Percentiles rank a stretch among this genome's conserved stretches.
Evolutionary conservation across 2,113 vertebrate genomes (phyloP).

Genomic region (Baryphthengus martii): DNA sequence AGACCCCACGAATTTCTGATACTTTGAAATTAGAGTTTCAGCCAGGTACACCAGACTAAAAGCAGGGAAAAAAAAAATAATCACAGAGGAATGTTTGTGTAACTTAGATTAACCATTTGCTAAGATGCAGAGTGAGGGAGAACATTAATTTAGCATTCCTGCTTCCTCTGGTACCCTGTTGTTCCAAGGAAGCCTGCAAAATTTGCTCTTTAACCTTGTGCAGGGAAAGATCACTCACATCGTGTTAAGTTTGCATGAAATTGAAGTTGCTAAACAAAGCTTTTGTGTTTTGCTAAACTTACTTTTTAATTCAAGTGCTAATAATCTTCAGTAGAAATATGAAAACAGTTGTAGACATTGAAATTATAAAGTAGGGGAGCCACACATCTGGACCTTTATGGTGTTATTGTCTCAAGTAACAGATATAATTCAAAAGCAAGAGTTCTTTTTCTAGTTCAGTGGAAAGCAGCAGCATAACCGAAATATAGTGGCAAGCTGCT

Average conservation of each 20-base stretch:
- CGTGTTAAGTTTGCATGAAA: not conserved
- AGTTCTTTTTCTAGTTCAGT: slow-evolving; percentile 19
- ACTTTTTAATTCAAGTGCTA: not conserved
- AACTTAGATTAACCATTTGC: not conserved
- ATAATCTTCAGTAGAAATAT: not conserved
- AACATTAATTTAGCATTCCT: not conserved
- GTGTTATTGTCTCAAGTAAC: not conserved
- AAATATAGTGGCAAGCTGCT: not conserved
- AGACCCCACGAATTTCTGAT: not conserved
- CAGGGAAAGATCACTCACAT: not conserved
- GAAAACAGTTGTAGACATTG: not conserved
- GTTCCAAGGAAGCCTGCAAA: not conserved
- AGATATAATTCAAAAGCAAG: not conserved
- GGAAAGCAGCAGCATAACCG: not conserved
- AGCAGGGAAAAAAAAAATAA: not conserved
- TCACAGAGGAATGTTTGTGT: not conserved
- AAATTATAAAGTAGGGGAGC: not conserved
- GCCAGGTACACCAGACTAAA: not conserved
- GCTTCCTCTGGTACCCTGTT: not conserved
- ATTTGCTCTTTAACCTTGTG: not conserved
- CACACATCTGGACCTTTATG: not conserved
- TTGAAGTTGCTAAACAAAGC: not conserved
- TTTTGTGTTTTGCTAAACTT: not conserved
- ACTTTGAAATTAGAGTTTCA: not conserved
- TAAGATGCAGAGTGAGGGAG: not conserved